phyloP scores from a whole-genome alignment of 2,113 vertebrate genomes.

The Eptesicus fuscus region DNA sequence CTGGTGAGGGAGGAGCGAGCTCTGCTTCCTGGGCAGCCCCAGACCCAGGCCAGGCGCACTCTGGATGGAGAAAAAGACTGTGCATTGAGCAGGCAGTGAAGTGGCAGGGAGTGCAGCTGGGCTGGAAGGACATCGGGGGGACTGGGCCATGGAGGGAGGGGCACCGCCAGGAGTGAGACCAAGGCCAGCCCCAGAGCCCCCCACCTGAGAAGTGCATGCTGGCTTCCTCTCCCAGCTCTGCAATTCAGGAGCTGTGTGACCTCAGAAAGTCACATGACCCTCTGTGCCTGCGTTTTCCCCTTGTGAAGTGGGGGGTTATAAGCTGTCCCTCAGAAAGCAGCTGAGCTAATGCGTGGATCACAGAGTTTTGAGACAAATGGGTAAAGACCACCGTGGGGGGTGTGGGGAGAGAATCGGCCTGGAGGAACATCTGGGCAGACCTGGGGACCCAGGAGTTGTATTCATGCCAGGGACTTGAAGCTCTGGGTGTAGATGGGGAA shows the following conservation, averaged over 20 bases:
- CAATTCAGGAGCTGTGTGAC: not conserved
- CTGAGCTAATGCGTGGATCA: fast-evolving
- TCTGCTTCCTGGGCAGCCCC: not conserved
- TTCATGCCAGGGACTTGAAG: fast-evolving
- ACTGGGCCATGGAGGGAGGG: not conserved
- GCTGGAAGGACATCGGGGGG: not conserved
- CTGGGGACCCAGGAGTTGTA: not conserved
- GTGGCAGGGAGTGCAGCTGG: not conserved
- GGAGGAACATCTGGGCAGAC: fast-evolving
- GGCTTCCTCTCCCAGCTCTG: not conserved
- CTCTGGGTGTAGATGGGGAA: not conserved
- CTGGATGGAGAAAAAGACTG: fast-evolving
- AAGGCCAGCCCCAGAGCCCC: not conserved
- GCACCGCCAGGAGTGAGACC: not conserved
- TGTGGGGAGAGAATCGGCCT: too few species aligned
- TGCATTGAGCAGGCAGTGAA: not conserved
- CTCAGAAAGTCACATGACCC: not conserved
- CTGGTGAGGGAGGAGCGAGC: not conserved
- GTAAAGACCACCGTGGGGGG: fast-evolving
- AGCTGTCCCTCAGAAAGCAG: too few species aligned
- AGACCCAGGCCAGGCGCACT: not conserved
- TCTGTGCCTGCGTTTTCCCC: not conserved
- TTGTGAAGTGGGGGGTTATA: fast-evolving
- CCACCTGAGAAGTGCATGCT: not conserved
- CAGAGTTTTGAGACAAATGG: not conserved